Evolutionary conservation across 37 sponge, comb jelly and placozoan species (phyloP), one percentile per base, ranked within the genome.

Genomic region (Crambe crambe): DNA sequence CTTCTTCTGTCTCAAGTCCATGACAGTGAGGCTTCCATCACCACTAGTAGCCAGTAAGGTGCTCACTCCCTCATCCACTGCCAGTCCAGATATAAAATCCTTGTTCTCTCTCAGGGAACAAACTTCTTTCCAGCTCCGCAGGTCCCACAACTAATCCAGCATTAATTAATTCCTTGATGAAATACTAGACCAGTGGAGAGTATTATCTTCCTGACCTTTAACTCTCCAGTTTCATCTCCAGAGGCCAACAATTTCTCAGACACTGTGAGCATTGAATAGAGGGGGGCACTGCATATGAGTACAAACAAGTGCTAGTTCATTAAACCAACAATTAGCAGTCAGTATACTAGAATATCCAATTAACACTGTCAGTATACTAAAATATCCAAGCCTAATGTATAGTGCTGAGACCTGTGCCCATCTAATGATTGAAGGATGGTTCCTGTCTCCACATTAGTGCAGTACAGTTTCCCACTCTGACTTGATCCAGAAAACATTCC

Each of bases 181-280:
- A 61, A 20, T 61, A 5, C 15, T 5, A 27, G 63, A 61, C 63
- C 30, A 61, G 17, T 54, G 10, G 56, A 18, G 18, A 54, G 56
- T 20, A 18, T 10, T 54, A 54, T 54, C 17, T 20, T 10, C 10
- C 56, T n/a, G 15, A 95, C 93, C 92, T 91, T 90, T 42, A 92
- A 70, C 29, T 58, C 75, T 70, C 97, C 97, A 35, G 65, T 67
- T 56, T 96, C 97, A 81, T 96, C 97, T 71, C 97, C 97, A 40
- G 91, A 80, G 51, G 81, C 86, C 26, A 96, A 38, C 39, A 85
- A 35, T 0, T 58, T 75, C 43, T 92, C 91, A 34, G 82, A 79
- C 30, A 90, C 68, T 0, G 42, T 56, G 37, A 70, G 78, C 74
- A 96, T 58, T 8, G 88, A 71, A 56, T 87, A 92, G 36, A 92